Conservation (phyloP, 2,888 invertebrate genomes). For the Capitulum mitella region DNA sequence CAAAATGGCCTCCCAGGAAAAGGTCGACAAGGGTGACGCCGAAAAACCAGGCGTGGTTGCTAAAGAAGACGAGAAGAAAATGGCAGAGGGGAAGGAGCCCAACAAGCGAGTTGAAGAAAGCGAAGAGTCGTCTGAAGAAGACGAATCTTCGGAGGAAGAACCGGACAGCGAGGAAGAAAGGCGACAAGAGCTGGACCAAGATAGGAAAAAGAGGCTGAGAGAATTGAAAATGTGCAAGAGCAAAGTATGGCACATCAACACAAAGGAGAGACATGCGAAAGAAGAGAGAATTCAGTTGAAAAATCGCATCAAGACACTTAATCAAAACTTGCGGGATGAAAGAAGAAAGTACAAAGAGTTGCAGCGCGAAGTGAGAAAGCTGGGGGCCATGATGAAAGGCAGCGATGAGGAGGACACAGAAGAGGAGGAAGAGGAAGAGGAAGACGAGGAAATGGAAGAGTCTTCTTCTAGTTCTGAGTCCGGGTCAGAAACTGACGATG, state of each 20-base stretch:
- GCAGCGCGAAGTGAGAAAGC: constrained; percentile 82
- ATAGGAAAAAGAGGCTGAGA: constrained; percentile 54
- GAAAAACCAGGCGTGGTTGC: constrained; percentile 13
- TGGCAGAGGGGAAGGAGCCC: constrained; percentile 55
- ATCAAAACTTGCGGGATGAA: constrained; percentile 59
- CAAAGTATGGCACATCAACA: constrained; percentile 41
- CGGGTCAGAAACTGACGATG: constrained; percentile 31
- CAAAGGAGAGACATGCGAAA: constrained; percentile 43
- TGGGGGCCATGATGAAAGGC: constrained; percentile 45
- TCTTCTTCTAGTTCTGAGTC: constrained; percentile 30
- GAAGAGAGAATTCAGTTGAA: constrained; percentile 69
- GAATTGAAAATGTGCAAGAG: constrained; percentile 59
- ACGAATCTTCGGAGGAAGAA: constrained; percentile 39
- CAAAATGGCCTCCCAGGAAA: background rate
- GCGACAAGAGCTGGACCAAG: constrained; percentile 42
- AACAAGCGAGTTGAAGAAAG: constrained; percentile 7
- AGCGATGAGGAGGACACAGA: constrained; percentile 44
- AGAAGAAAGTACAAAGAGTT: constrained; percentile 72
- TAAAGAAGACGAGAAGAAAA: constrained; percentile 41
- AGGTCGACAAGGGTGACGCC: background rate
- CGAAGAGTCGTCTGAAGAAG: background rate
- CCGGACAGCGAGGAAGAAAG: constrained; percentile 36
- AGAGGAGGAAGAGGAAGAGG: constrained; percentile 41
- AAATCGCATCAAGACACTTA: constrained; percentile 72
- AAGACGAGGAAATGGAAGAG: background rate